Evolutionary conservation across 2,113 vertebrate species (phyloP).

Genomic region (Etheostoma spectabile): DNA sequence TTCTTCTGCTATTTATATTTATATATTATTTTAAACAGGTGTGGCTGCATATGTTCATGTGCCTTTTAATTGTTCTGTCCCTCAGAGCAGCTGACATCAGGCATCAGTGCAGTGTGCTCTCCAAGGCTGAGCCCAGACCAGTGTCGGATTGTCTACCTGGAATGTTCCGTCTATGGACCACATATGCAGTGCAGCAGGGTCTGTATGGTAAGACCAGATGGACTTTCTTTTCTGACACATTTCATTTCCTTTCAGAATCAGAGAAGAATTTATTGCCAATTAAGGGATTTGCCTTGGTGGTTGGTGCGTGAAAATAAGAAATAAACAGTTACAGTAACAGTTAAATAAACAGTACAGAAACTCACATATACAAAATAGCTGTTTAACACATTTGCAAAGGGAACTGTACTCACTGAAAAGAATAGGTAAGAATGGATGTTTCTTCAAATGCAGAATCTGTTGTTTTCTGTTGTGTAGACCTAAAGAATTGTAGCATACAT

Average conservation of each 20-base stretch:
- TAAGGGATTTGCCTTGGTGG: too few species aligned
- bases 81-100: slow-evolving; percentile 89
- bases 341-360: too few species aligned
- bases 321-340: too few species aligned
- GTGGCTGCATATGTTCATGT: slow-evolving; percentile 3
- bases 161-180: slow-evolving; percentile 85
- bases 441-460: background rate
- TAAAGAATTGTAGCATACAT: background rate
- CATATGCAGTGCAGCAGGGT: slow-evolving; percentile 91
- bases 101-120: slow-evolving; percentile 84
- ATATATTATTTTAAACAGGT: background rate
- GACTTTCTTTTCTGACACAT: background rate
- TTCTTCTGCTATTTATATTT: background rate
- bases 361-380: too few species aligned
- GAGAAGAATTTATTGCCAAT: too few species aligned
- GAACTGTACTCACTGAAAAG: background rate
- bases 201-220: slow-evolving; percentile 85
- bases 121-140: slow-evolving; percentile 95
- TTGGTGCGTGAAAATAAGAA: too few species aligned
- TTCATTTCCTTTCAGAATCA: background rate
- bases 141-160: slow-evolving; percentile 90
- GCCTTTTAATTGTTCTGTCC: slow-evolving; percentile 19
- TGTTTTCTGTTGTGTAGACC: background rate
- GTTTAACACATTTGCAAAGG: background rate
- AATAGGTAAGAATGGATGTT: background rate